Base-by-base conservation (phyloP, 2,113 vertebrate species). In the Erpornis zantholeuca region DNA sequence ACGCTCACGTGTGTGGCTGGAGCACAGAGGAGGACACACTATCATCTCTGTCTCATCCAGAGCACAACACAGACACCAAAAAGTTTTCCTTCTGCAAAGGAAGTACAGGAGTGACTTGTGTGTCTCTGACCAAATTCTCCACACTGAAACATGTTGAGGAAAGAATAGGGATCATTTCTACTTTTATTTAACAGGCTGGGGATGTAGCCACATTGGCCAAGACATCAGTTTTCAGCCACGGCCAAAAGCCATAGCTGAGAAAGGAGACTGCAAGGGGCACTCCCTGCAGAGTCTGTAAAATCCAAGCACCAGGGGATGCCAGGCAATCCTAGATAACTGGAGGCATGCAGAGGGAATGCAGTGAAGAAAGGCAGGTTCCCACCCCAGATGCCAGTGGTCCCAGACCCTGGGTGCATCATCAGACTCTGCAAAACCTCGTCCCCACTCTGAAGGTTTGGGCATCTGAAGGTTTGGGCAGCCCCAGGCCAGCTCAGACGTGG, bases 91-190 rank as follows among this genome's bases (percentile, higher is more conserved):
- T 77, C 49, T 28, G 21, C 63, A 50, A 3, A 47, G 31, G 7
- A 82, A 50, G 20, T 9, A 49, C 17, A 81, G 27, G 31, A 84
- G 29, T 2, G 8, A 54, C 15, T 83, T 0, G 0, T 19, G 14
- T 68, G 10, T 31, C 47, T 64, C 54, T 38, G 25, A 65, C 60
- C 33, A 71, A 64, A 65, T 35, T 54, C 17, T 77, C 15, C 25
- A 45, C 18, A 25, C 17, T 57, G 54, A 82, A 57, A 28, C 8
- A 40, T 2, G 3, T 4, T n/a, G 42, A 90, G 23, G 35, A 42
- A 42, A 65, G 23, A 47, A 5, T 3, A 81, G 21, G 9, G 7
- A 52, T 14, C 59, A 44, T 22, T 12, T 68, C 23, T 33, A 19
- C 31, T 54, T 73, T 25, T 28, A 57, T 84, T 60, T 45, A 29